phyloP scores from a whole-genome alignment of 2,888 invertebrate species.

The Eupithecia insigniata region DNA sequence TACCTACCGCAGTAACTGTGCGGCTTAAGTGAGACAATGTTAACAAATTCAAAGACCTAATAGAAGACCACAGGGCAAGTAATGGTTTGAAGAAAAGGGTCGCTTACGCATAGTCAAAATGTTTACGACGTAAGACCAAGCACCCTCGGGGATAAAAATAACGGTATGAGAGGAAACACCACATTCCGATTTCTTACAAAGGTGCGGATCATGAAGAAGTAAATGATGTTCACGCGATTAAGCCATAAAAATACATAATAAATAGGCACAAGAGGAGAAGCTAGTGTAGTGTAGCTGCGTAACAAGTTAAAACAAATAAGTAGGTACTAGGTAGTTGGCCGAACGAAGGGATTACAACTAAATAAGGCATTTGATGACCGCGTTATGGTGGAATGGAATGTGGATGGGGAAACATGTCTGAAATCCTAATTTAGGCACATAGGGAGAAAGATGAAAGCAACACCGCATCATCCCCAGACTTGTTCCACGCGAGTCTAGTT shows the following conservation, averaged over 20 bases:
- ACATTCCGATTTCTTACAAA: neutral
- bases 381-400: neutral
- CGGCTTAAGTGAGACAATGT: neutral
- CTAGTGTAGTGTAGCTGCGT: neutral
- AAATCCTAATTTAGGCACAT: neutral
- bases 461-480: conserved; percentile 6
- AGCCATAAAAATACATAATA: neutral
- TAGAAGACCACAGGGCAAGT: neutral
- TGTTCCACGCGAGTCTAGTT: conserved; percentile 18
- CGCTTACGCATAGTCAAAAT: neutral
- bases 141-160: neutral
- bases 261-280: neutral
- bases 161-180: neutral
- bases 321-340: neutral
- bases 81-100: neutral
- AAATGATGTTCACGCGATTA: neutral
- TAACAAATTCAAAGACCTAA: neutral
- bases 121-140: neutral
- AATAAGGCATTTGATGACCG: neutral
- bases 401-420: neutral
- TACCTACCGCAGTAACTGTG: neutral
- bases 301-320: neutral
- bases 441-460: neutral
- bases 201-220: neutral
- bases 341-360: neutral